These are phyloP conservation scores for Pelecanus crispus DNA, from an alignment of 2,113 vertebrate genomes.

Conservation along the genomic window DNA sequence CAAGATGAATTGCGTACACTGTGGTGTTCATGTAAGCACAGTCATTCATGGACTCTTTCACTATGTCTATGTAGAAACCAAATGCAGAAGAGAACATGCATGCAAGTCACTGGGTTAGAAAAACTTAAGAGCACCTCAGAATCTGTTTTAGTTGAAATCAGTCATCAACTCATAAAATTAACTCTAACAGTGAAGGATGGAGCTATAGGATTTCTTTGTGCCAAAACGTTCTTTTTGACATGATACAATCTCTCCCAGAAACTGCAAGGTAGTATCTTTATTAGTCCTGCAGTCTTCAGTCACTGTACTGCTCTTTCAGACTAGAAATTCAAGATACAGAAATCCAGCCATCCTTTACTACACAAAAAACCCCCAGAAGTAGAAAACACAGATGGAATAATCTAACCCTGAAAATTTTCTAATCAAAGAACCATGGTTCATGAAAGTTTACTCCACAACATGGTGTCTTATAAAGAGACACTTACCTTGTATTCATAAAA, in stretches of 20 bases:
- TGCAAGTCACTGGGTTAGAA: neutral
- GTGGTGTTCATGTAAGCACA: neutral
- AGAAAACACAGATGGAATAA: neutral
- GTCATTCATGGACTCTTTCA: neutral
- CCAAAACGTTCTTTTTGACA: neutral
- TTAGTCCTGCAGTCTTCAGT: neutral
- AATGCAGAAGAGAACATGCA: neutral
- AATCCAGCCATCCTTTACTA: neutral
- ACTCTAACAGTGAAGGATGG: fast-evolving
- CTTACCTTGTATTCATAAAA: conserved; percentile 90
- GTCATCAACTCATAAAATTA: neutral
- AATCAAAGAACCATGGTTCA: neutral
- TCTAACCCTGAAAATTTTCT: neutral
- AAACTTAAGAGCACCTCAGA: neutral
- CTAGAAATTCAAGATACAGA: neutral
- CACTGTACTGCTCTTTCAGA: neutral
- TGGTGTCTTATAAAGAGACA: neutral
- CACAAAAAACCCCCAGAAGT: too few species aligned
- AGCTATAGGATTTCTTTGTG: neutral
- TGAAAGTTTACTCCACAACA: neutral
- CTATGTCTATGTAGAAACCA: neutral
- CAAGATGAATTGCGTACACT: neutral
- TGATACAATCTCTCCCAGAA: neutral
- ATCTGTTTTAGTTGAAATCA: neutral
- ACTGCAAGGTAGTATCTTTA: neutral